Evolutionary conservation across 2,113 vertebrate genomes (phyloP).

Genomic region (Equus quagga): DNA sequence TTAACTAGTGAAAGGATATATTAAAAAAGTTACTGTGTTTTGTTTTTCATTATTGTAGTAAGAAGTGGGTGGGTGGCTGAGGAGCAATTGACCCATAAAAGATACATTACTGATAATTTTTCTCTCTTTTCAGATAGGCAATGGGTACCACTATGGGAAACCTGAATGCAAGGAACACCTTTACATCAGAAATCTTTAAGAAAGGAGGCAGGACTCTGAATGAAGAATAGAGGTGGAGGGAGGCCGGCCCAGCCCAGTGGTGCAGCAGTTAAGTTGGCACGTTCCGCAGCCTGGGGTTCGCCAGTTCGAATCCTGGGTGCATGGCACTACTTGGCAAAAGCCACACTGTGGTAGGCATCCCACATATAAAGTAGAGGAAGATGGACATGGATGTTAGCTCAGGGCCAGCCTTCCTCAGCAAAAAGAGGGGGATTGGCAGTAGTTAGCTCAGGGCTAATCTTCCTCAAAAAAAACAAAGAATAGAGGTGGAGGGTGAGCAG

Average conservation of each 20-base stretch:
- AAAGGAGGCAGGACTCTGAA: background rate
- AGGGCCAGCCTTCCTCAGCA: no score
- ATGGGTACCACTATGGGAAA: background rate
- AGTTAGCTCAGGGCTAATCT: no score
- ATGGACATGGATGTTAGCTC: no score
- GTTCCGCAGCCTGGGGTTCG: no score
- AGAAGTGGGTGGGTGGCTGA: background rate
- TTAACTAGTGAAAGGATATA: background rate
- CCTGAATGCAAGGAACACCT: background rate
- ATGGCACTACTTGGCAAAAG: no score
- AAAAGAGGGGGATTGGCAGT: no score
- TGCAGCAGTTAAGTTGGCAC: no score
- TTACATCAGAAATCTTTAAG: background rate
- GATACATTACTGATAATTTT: background rate
- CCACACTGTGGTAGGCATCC: no score
- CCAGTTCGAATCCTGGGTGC: no score
- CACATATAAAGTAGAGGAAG: no score
- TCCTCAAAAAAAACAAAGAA: background rate
- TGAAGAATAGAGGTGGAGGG: background rate
- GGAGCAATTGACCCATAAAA: background rate
- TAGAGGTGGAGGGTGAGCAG: background rate
- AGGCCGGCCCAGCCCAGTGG: no score
- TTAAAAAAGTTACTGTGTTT: background rate
- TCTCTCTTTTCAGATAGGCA: background rate
- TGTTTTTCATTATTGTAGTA: background rate